Evolutionary conservation across 2,797 vertebrate genomes (phyloP).

Genomic region (Sebastolobus alascanus): DNA sequence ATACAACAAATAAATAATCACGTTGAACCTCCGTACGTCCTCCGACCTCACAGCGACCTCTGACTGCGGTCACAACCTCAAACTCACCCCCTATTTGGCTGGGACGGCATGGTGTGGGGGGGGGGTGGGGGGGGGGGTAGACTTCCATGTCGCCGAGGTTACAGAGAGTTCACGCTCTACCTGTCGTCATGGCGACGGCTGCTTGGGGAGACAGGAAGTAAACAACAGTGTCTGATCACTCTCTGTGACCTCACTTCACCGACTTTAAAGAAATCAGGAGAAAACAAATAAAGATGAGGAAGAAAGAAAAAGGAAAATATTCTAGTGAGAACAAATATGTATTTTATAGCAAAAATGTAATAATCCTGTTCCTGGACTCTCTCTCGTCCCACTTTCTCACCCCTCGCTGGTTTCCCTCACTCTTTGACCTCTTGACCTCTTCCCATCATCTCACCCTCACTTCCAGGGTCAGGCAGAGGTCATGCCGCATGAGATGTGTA

Average conservation of each 20-base stretch:
- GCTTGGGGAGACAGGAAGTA: slow-evolving; percentile 52
- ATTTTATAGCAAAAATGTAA: not conserved
- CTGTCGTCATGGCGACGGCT: slow-evolving; percentile 40
- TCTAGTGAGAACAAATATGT: not conserved
- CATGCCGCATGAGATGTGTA: slow-evolving; percentile 1
- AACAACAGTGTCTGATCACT: slow-evolving; percentile 21
- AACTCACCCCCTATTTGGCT: slow-evolving; percentile 26
- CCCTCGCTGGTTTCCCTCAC: slow-evolving; percentile 5
- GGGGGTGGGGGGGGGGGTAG: slow-evolving; percentile 6
- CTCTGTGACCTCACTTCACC: not conserved
- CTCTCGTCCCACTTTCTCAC: not conserved
- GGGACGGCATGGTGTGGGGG: too few relatives aligned
- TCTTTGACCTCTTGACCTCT: slow-evolving; percentile 33
- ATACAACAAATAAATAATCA: not conserved
- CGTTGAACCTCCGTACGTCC: not conserved
- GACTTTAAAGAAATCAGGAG: not conserved
- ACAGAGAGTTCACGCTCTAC: slow-evolving; percentile 25
- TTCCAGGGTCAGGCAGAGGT: slow-evolving; percentile 44
- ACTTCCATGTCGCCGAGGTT: slow-evolving; percentile 34
- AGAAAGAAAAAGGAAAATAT: not conserved
- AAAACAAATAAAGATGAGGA: not conserved
- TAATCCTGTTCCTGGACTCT: not conserved
- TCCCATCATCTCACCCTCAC: slow-evolving; percentile 24
- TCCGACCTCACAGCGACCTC: slow-evolving; percentile 38
- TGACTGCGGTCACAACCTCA: slow-evolving; percentile 27